Conservation (phyloP, 2,888 invertebrate genomes). For the Pimpla rufipes region DNA sequence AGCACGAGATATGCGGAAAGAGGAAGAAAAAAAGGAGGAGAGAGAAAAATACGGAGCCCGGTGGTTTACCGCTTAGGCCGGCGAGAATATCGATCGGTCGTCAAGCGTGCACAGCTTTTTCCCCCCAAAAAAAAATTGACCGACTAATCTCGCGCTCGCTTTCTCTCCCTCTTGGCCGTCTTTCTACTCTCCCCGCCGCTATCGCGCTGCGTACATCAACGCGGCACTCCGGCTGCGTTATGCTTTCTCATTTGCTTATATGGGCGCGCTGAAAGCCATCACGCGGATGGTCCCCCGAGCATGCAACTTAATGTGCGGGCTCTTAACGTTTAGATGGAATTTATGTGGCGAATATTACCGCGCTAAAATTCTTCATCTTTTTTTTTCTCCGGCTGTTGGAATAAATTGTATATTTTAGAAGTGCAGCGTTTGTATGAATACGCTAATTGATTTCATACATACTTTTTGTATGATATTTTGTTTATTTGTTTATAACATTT, state of each 20-base stretch:
- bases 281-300: not conserved
- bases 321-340: not conserved
- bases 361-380: too few species aligned
- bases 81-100: constrained; percentile 57
- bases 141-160: constrained; percentile 35
- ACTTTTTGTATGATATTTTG: too few species aligned
- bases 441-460: too few species aligned
- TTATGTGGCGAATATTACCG: not conserved
- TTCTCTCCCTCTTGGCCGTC: constrained; percentile 1
- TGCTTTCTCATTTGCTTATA: constrained; percentile 14
- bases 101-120: constrained; percentile 49
- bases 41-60: not conserved
- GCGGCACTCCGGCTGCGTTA: constrained; percentile 2
- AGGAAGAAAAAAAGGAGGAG: too few species aligned
- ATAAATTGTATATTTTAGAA: not conserved
- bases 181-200: not conserved
- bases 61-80: constrained; percentile 40
- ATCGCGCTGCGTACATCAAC: not conserved
- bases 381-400: not conserved
- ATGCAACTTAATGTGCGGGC: not conserved
- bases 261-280: not conserved
- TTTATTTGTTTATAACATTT: too few species aligned
- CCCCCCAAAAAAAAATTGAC: constrained; percentile 33
- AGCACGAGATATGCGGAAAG: constrained; percentile 46
- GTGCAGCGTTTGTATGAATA: too few species aligned